Evolutionary conservation across 2,888 invertebrate genomes (phyloP).

Genomic region (Acholoe squamosa): DNA sequence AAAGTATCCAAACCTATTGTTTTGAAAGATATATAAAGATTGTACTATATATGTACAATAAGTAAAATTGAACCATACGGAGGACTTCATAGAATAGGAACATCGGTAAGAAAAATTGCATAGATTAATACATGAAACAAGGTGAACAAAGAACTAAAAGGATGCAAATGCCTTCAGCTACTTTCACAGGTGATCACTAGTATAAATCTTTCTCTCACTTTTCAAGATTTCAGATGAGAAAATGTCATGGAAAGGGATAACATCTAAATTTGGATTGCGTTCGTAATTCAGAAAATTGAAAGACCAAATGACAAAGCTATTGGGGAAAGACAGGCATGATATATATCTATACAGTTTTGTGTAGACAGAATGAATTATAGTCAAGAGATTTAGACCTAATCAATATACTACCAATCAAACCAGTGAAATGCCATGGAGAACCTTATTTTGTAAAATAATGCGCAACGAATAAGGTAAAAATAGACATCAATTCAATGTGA

Average conservation of each 20-base stretch:
- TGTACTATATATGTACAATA: not conserved
- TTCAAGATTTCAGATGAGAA: too few relatives aligned
- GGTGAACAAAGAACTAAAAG: slow-evolving; percentile 35
- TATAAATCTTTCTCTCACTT: too few relatives aligned
- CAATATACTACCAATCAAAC: slow-evolving; percentile 9
- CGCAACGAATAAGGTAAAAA: not conserved
- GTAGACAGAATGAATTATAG: not conserved
- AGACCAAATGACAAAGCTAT: not conserved
- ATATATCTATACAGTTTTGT: not conserved
- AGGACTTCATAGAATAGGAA: slow-evolving; percentile 25
- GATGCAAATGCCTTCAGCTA: slow-evolving; percentile 2
- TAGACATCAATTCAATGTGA: not conserved
- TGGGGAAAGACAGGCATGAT: not conserved
- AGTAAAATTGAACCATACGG: slow-evolving; percentile 36
- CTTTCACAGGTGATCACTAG: not conserved
- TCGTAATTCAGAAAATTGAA: not conserved
- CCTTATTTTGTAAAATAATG: not conserved
- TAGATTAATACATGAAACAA: slow-evolving; percentile 43
- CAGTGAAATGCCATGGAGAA: not conserved
- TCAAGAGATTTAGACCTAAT: not conserved
- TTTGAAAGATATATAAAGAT: not conserved
- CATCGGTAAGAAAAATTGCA: slow-evolving; percentile 9
- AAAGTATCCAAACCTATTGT: too few relatives aligned
- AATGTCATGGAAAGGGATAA: too few relatives aligned
- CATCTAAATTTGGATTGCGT: too few relatives aligned